phyloP scores from a whole-genome alignment of 2,113 vertebrate species.

The Falcunculus frontatus region DNA sequence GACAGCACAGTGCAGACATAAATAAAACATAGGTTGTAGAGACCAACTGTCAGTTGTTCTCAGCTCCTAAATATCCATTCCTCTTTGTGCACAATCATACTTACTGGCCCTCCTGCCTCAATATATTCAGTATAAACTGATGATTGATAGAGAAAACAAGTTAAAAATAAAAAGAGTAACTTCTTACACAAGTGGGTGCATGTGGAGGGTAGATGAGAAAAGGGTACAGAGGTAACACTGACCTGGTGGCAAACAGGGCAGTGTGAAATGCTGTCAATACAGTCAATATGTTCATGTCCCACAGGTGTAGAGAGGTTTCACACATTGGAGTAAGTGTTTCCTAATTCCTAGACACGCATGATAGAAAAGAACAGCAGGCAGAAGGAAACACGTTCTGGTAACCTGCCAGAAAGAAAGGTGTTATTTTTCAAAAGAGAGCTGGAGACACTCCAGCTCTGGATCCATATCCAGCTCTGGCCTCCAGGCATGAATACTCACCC shows the following conservation, averaged over 20 bases:
- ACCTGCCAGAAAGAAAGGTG: not conserved
- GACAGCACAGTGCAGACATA: not conserved
- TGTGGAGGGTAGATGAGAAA: not conserved
- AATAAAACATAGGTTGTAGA: slow-evolving; percentile 9
- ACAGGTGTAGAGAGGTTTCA: not conserved
- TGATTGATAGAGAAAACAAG: not conserved
- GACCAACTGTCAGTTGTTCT: not conserved
- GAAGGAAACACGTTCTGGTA: not conserved
- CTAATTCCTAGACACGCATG: not conserved
- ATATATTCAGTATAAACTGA: not conserved
- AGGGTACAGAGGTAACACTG: not conserved
- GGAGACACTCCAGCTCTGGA: not conserved
- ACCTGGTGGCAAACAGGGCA: fast-evolving
- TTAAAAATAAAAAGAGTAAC: not conserved
- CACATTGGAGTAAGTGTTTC: not conserved
- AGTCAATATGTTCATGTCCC: not conserved
- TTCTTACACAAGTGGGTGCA: not conserved
- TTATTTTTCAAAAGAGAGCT: not conserved
- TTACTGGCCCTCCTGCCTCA: not conserved
- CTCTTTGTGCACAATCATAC: not conserved
- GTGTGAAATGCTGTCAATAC: not conserved
- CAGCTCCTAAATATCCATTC: not conserved
- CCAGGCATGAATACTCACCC: not conserved
- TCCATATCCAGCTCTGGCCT: not conserved
- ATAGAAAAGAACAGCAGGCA: not conserved